Percentiles rank a stretch among this genome's conserved stretches.
Evolutionary conservation across 2,113 vertebrate species (phyloP).

Genomic region (Sceloporus undulatus): DNA sequence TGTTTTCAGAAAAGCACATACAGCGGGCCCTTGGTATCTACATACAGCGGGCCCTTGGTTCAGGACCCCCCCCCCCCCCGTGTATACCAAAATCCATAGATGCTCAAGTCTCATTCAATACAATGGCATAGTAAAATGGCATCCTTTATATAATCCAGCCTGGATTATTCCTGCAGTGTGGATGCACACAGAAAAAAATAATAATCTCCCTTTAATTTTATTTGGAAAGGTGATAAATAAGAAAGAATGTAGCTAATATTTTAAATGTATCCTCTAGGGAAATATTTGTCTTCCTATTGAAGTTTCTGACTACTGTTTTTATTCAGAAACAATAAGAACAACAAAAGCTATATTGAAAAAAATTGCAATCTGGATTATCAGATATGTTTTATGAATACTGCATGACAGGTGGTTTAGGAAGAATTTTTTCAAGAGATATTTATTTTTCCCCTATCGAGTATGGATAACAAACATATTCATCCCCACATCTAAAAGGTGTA

Average conservation of each 20-base stretch:
- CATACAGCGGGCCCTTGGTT: too few species aligned
- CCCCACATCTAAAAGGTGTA: not conserved
- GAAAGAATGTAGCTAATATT: conserved; percentile 54
- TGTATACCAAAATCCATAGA: too few species aligned
- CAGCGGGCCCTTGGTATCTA: not conserved
- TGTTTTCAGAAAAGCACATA: too few species aligned
- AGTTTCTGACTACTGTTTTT: conserved; percentile 55
- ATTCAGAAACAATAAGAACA: conserved; percentile 47
- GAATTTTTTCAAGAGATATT: conserved; percentile 18
- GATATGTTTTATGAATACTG: conserved; percentile 19
- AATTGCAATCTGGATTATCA: conserved; percentile 2
- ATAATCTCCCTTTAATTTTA: not conserved
- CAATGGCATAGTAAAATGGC: too few species aligned
- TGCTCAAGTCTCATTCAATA: too few species aligned
- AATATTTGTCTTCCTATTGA: conserved; percentile 56
- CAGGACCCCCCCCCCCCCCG: too few species aligned
- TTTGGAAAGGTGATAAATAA: not conserved
- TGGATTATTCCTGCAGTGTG: too few species aligned
- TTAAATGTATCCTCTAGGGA: conserved; percentile 60
- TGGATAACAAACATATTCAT: conserved; percentile 29
- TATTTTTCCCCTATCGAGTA: not conserved
- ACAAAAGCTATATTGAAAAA: conserved; percentile 10
- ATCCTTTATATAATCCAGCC: too few species aligned
- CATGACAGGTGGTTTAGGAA: conserved; percentile 17
- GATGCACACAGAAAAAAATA: too few species aligned